Conservation (phyloP, 2,888 invertebrate genomes). For the Atrina japonica region DNA sequence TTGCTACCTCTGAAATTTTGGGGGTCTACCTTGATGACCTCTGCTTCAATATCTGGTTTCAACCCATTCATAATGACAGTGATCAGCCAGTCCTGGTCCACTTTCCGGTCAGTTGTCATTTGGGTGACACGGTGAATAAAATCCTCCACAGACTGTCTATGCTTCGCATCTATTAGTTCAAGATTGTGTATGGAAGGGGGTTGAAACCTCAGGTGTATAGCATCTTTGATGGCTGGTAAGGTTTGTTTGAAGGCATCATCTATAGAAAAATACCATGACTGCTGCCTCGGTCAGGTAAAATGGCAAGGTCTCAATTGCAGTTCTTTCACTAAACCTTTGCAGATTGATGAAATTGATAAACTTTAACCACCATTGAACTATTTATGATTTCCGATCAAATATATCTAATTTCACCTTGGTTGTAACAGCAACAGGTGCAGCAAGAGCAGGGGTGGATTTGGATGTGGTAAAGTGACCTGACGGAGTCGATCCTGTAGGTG, state of each 20-base stretch:
- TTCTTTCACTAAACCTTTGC: neutral
- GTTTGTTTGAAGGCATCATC: neutral
- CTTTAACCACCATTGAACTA: slow-evolving; percentile 6
- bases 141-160: neutral
- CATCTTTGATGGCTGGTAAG: neutral
- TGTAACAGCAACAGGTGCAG: no score
- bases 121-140: neutral
- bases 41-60: neutral
- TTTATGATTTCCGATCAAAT: slow-evolving; percentile 1
- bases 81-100: slow-evolving; percentile 10
- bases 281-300: neutral
- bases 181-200: slow-evolving; percentile 1
- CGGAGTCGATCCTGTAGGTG: no score
- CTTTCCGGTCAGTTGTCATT: neutral
- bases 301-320: neutral
- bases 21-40: neutral
- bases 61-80: slow-evolving; percentile 10
- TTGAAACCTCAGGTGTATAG: slow-evolving; percentile 3
- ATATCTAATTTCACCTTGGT: slow-evolving; percentile 2
- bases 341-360: neutral
- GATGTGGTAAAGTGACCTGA: no score
- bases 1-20: neutral
- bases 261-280: neutral
- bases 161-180: slow-evolving; percentile 5
- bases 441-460: no score